Evolutionary conservation across 2,797 vertebrate species (phyloP), one percentile per base, ranked within the genome.

Genomic region (Perodicticus potto): DNA sequence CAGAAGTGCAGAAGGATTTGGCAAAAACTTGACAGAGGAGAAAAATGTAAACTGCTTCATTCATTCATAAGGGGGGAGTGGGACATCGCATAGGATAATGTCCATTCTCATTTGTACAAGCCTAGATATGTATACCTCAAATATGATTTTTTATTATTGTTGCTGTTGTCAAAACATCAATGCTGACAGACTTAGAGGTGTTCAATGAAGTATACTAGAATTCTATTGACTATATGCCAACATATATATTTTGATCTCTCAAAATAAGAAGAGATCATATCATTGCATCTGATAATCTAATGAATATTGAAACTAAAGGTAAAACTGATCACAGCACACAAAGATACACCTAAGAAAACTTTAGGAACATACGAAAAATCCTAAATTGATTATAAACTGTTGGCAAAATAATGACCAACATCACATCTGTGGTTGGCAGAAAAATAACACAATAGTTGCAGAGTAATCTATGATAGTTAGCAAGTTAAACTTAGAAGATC

Each of bases 121-220:
- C 67, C 14, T 34, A 83, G 73, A 61, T 63, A 29, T 22, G 22
- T 34, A 65, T 9, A 11, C 20, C 20, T 88, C 63, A 32, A 86
- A 63, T 86, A 20, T 17, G 5, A 23, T 29, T 61, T 96, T 82
- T 63, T 49, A 34, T 86, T 94, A 43, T 85, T 80, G n/a, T 82
- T 5, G 45, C 76, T 89, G 5, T 80, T 40, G 81, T 73, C 3
- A 61, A 91, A 95, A 63, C 59, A 86, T 93, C 25, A 20, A 1
- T 74, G 7, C 74, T 92, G 43, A 57, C 85, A 89, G 55, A 80
- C 74, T 61, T 37, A 70, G 22, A 80, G 17, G 29, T 86, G 10
- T 82, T 92, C 29, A 59, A 53, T 86, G 55, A 93, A 78, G 13
- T 73, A 53, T 49, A n/a, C 1, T 32, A 85, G 72, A 82, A 88